Evolutionary conservation across 1,140 invertebrate genomes (phyloP).

Genomic region (Pteromalus puparum): DNA sequence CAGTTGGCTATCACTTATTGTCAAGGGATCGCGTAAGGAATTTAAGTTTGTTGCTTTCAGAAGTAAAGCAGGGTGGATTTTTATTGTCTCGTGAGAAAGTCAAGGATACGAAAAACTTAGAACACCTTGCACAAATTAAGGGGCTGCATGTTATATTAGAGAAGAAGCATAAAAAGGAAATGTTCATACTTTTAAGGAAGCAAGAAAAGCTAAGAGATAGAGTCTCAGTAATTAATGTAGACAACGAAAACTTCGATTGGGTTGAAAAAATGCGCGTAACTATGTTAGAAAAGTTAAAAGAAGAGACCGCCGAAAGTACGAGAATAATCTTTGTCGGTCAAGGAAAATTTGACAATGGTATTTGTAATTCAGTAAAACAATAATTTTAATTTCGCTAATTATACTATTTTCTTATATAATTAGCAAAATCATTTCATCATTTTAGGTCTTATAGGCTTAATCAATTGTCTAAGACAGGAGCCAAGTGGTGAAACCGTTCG

Average conservation of each 20-base stretch:
- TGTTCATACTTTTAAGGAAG: slow-evolving; percentile 67
- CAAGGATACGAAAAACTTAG: slow-evolving; percentile 54
- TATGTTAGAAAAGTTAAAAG: slow-evolving; percentile 74
- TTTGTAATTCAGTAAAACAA: too few species aligned
- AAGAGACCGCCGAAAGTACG: slow-evolving; percentile 42
- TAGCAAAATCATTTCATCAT: too few species aligned
- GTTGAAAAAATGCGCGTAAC: slow-evolving; percentile 74
- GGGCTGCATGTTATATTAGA: slow-evolving; percentile 65
- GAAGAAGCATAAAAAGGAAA: slow-evolving; percentile 62
- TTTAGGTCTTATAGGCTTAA: slow-evolving; percentile 87
- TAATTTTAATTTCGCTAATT: too few species aligned
- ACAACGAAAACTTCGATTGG: slow-evolving; percentile 74
- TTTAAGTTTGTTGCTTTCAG: slow-evolving; percentile 58
- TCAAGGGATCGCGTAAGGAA: slow-evolving; percentile 39
- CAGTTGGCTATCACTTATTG: slow-evolving; percentile 68
- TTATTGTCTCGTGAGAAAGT: slow-evolving; percentile 68
- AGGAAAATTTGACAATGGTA: slow-evolving; percentile 82
- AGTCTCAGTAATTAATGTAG: slow-evolving; percentile 63
- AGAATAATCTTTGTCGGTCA: slow-evolving; percentile 78
- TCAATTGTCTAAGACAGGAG: slow-evolving; percentile 84
- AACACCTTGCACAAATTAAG: slow-evolving; percentile 55
- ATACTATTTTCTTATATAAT: too few species aligned
- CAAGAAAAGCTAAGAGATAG: slow-evolving; percentile 57
- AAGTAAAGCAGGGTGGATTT: slow-evolving; percentile 70
- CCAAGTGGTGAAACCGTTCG: slow-evolving; percentile 80